A percentile compares a stretch with the other conserved stretches of the same genome.
phyloP scores from a whole-genome alignment of 1,140 invertebrate species.

The Hesperophylax magnus region DNA sequence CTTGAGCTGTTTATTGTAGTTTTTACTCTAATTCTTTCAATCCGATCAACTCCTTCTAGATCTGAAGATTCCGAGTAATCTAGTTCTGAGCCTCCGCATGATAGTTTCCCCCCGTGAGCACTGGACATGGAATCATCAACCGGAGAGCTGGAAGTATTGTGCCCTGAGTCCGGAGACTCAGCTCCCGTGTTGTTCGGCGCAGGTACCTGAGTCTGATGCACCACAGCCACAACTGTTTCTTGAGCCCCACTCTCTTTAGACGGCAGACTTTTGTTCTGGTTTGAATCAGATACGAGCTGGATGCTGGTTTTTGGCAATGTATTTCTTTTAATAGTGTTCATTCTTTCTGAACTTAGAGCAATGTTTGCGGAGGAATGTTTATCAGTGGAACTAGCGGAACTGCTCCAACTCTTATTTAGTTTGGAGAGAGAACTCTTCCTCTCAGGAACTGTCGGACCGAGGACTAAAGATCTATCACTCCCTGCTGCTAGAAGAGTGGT shows the following conservation, averaged over 20 bases:
- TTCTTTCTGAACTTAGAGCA: conserved; percentile 70
- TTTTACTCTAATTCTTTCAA: conserved; percentile 87
- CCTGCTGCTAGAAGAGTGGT: conserved; percentile 80
- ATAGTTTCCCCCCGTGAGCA: conserved; percentile 77
- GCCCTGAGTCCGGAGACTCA: conserved; percentile 83
- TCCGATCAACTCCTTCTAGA: conserved; percentile 85
- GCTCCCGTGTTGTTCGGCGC: conserved; percentile 66
- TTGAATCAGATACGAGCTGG: conserved; percentile 28
- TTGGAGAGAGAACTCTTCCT: conserved; percentile 79
- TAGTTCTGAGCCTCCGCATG: conserved; percentile 75
- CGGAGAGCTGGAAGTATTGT: conserved; percentile 85
- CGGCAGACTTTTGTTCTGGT: not conserved
- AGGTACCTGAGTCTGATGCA: conserved; percentile 43
- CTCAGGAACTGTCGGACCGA: conserved; percentile 81
- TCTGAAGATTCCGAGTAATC: conserved; percentile 87
- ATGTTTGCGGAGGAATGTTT: conserved; percentile 72
- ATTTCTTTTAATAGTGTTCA: conserved; percentile 72
- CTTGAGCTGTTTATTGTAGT: conserved; percentile 88
- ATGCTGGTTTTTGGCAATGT: conserved; percentile 37
- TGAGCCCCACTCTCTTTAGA: not conserved
- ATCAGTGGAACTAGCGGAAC: conserved; percentile 69
- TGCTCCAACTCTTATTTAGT: conserved; percentile 67
- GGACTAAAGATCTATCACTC: conserved; percentile 72
- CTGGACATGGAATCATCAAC: conserved; percentile 81
- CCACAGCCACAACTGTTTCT: conserved; percentile 51